These are phyloP conservation scores for Muntiacus muntjak DNA, from an alignment of 2,113 vertebrate genomes.

Conservation along the genomic window DNA sequence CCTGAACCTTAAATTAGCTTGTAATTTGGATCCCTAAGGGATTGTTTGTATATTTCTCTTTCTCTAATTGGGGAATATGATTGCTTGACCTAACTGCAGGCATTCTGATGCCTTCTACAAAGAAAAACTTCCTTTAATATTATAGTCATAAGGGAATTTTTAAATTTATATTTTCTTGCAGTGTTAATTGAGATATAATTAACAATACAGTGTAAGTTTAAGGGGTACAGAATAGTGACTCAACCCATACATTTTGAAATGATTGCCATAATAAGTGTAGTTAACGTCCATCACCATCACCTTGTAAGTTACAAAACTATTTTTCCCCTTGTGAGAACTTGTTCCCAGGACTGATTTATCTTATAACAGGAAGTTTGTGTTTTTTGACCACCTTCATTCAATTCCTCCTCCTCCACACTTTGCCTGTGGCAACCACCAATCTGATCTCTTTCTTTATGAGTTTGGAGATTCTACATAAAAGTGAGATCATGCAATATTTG, in stretches of 20 bases:
- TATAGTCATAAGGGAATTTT: neutral
- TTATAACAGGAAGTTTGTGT: neutral
- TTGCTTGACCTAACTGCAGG: neutral
- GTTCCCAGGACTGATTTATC: neutral
- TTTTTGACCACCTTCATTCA: neutral
- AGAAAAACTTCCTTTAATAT: neutral
- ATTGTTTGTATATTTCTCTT: neutral
- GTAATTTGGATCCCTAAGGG: neutral
- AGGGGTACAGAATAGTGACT: neutral
- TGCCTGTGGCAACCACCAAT: neutral
- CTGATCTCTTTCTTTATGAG: neutral
- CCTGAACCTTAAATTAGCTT: neutral
- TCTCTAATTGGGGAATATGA: neutral
- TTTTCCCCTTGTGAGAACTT: neutral
- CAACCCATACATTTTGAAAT: too few relatives aligned
- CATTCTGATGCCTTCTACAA: neutral
- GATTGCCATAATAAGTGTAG: neutral
- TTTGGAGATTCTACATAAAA: neutral
- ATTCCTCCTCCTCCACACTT: neutral
- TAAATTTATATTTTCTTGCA: neutral
- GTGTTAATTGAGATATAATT: neutral
- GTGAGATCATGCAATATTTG: neutral
- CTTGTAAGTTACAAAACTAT: neutral
- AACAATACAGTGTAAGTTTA: neutral
- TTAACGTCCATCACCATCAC: neutral